phyloP scores from a whole-genome alignment of 1,140 invertebrate species.

The Pseudomyrmex cubaensis region DNA sequence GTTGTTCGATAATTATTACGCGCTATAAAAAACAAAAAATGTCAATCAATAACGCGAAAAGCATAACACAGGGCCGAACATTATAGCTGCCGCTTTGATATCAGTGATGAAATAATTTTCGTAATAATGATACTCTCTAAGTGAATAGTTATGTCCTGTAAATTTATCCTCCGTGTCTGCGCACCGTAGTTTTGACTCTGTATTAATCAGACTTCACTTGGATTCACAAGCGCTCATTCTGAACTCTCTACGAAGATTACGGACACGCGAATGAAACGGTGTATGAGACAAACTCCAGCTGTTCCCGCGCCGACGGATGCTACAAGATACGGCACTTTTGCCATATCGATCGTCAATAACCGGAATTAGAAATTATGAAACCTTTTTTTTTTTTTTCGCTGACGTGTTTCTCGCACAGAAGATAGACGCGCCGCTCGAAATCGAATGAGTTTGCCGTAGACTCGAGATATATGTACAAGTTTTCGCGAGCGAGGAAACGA shows the following conservation, averaged over 20 bases:
- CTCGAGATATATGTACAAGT: constrained; percentile 52
- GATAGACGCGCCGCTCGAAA: constrained; percentile 28
- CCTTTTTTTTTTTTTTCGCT: constrained; percentile 21
- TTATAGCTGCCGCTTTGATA: background rate
- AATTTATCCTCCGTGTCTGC: constrained; percentile 8
- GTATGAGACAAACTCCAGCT: constrained; percentile 10
- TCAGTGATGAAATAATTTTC: background rate
- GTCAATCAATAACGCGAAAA: too few species aligned
- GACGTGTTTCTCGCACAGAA: constrained; percentile 38
- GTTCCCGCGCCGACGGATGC: constrained; percentile 22
- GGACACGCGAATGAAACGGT: constrained; percentile 28
- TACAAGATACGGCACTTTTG: constrained; percentile 46
- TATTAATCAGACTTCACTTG: background rate
- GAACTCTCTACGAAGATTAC: constrained; percentile 3
- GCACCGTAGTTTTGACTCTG: background rate
- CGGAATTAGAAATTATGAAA: constrained; percentile 44
- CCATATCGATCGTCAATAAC: constrained; percentile 17
- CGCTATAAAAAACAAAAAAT: background rate
- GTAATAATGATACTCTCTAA: background rate
- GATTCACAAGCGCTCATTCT: background rate
- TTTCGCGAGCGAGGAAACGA: constrained; percentile 68
- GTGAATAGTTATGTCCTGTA: constrained; percentile 4
- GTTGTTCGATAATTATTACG: background rate
- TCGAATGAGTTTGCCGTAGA: constrained; percentile 63
- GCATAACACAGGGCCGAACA: too few species aligned